Conservation (phyloP, 2,888 invertebrate species). For the Stictocephala bisonia region DNA sequence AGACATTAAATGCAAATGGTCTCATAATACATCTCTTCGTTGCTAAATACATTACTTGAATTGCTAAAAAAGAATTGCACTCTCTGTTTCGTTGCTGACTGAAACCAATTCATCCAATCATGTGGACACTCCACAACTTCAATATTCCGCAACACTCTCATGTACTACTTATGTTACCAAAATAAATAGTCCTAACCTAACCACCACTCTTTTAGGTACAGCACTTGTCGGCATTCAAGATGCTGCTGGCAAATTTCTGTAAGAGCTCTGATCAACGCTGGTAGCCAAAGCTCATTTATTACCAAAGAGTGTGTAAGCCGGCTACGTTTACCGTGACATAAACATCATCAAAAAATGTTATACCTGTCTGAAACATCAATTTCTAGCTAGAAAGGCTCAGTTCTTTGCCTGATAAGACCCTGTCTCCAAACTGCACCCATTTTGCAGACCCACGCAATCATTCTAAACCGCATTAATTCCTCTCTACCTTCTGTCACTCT, state of each 20-base stretch:
- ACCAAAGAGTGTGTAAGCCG: background rate
- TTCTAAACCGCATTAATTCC: background rate
- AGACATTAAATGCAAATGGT: too few species aligned
- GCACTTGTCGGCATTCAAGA: background rate
- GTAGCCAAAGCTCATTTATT: background rate
- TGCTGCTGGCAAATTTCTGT: background rate
- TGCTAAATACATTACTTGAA: too few species aligned
- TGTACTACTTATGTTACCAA: background rate
- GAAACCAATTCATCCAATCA: too few species aligned
- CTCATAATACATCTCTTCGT: too few species aligned
- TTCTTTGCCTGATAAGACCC: background rate
- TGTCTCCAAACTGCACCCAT: background rate
- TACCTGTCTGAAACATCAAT: background rate
- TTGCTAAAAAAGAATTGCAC: too few species aligned
- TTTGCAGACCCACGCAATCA: background rate
- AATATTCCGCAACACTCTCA: background rate
- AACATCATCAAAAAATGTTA: background rate
- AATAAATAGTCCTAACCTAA: background rate
- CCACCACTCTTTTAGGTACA: background rate
- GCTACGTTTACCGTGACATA: background rate
- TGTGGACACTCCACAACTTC: too few species aligned
- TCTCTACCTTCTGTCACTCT: background rate
- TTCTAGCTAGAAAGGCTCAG: background rate
- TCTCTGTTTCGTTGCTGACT: too few species aligned
- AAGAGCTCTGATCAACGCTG: background rate